Evolutionary conservation across 37 sponge, comb jelly and placozoan genomes (phyloP).

Genomic region (Oscarella lobularis): DNA sequence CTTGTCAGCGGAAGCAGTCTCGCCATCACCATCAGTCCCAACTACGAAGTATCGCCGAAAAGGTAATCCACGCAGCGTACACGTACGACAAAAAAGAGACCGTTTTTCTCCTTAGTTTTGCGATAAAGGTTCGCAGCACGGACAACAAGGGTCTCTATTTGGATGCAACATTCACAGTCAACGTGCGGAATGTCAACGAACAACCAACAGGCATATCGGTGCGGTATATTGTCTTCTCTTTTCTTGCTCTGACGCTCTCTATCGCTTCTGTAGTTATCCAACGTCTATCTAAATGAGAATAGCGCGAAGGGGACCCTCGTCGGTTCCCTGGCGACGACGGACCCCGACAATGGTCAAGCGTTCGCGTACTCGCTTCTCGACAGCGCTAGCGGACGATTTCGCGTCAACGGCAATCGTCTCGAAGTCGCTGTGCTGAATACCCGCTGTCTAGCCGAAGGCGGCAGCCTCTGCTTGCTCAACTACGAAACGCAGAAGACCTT

Average conservation of each 20-base stretch:
- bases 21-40: not conserved
- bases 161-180: not conserved
- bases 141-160: not conserved
- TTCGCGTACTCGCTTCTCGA: not conserved
- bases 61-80: too few relatives aligned
- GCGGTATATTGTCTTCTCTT: not conserved
- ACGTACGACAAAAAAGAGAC: too few relatives aligned
- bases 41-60: conserved; percentile 1
- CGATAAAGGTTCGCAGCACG: not conserved
- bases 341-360: not conserved
- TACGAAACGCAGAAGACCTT: not conserved
- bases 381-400: not conserved
- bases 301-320: not conserved
- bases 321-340: not conserved
- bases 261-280: not conserved
- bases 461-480: conserved; percentile 1
- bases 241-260: not conserved
- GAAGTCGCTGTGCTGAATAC: not conserved
- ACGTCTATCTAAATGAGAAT: not conserved
- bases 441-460: conserved; percentile 3
- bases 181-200: not conserved
- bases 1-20: not conserved
- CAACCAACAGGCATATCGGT: not conserved
- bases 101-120: not conserved
- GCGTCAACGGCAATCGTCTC: not conserved